These are phyloP conservation scores for Elmis aenea DNA, from an alignment of 2,888 invertebrate genomes.

Conservation along the genomic window DNA sequence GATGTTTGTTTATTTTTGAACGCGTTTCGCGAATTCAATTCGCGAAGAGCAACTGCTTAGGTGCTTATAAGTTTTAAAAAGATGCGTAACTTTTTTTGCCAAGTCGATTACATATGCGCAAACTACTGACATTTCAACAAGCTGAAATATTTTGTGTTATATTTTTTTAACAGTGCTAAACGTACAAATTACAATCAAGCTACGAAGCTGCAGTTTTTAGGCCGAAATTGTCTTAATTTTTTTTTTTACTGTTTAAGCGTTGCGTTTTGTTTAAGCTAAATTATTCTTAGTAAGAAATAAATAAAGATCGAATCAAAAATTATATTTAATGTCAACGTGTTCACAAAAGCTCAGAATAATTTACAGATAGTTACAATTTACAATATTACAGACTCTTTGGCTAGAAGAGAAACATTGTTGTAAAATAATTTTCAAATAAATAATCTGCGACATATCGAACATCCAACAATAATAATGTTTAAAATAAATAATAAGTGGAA, in stretches of 20 bases:
- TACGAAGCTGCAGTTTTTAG: too few species aligned
- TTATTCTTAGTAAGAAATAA: conserved; percentile 3
- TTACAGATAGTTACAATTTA: conserved; percentile 41
- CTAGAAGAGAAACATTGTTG: conserved; percentile 41
- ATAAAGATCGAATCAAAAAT: conserved; percentile 40
- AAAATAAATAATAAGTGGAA: conserved; percentile 15
- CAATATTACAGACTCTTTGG: conserved; percentile 43
- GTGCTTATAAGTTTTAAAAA: too few species aligned
- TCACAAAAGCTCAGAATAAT: conserved; percentile 45
- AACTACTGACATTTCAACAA: too few species aligned
- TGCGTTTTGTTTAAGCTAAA: too few species aligned
- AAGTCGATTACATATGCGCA: too few species aligned
- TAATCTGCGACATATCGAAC: conserved; percentile 11
- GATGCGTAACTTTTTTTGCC: too few species aligned
- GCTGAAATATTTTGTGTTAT: too few species aligned
- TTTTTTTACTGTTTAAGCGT: background rate
- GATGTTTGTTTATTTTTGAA: too few species aligned
- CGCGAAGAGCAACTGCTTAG: too few species aligned
- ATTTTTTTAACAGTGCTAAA: background rate
- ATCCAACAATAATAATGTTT: conserved; percentile 11
- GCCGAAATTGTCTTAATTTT: background rate
- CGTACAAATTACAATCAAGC: background rate
- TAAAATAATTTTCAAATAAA: conserved; percentile 18
- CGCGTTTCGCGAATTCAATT: too few species aligned
- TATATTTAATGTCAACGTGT: conserved; percentile 45